phyloP scores from a whole-genome alignment of 53 echinoderm and acorn worm genomes.

The Holothuria leucospilota region DNA sequence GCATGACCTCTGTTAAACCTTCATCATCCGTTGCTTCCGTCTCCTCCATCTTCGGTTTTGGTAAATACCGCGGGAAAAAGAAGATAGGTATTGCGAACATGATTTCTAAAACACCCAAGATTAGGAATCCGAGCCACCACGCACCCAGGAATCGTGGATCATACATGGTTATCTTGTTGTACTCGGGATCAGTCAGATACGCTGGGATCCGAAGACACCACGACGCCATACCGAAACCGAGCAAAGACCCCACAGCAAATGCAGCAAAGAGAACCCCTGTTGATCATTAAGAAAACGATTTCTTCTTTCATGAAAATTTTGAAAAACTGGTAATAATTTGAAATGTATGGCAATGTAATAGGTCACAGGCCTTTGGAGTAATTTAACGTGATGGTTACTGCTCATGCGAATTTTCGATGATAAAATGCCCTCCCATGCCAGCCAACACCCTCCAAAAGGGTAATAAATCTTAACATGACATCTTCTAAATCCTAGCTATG shows the following conservation, averaged over 20 bases:
- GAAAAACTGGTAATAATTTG: too few relatives aligned
- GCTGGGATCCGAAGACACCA: conserved; percentile 35
- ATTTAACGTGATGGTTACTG: too few relatives aligned
- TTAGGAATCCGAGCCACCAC: conserved; percentile 47
- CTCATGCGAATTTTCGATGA: too few relatives aligned
- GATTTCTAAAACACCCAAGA: conserved; percentile 23
- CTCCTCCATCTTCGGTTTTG: conserved; percentile 17
- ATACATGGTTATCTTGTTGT: background rate
- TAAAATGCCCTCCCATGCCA: too few relatives aligned
- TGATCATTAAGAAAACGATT: background rate
- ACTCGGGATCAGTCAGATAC: conserved; percentile 36
- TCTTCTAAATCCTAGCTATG: too few relatives aligned
- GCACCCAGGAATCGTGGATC: conserved; percentile 42
- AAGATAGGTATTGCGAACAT: conserved; percentile 15
- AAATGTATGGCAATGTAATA: too few relatives aligned
- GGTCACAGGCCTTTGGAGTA: too few relatives aligned
- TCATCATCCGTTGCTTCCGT: background rate
- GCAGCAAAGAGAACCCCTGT: conserved; percentile 17
- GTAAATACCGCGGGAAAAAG: conserved; percentile 39
- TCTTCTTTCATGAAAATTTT: too few relatives aligned
- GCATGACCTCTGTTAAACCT: conserved; percentile 5
- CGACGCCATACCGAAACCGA: conserved; percentile 20
- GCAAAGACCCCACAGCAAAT: background rate
- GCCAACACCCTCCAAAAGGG: too few relatives aligned
- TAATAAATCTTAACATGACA: too few relatives aligned